Percentiles rank a stretch among this genome's conserved stretches.
Evolutionary conservation across 1,140 invertebrate genomes (phyloP).

Genomic region (Heliconius nattereri): DNA sequence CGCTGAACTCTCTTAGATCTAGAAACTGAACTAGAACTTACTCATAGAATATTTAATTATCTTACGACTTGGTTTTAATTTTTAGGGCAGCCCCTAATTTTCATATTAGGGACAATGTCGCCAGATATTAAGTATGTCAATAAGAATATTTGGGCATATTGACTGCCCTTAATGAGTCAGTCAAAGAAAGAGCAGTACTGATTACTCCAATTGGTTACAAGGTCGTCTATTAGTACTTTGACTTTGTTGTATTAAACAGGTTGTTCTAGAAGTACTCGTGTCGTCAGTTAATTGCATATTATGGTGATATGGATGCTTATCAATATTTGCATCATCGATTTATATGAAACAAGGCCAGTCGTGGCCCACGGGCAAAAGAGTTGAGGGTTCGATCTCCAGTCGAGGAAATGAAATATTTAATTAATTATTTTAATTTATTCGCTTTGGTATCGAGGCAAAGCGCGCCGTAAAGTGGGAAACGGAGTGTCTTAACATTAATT

Average conservation of each 20-base stretch:
- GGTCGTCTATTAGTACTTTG: conserved; percentile 2
- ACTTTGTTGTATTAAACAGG: neutral
- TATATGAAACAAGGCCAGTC: too few relatives aligned
- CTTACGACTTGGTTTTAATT: neutral
- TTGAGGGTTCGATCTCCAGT: too few relatives aligned
- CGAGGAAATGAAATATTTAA: too few relatives aligned
- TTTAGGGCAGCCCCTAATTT: conserved; percentile 1
- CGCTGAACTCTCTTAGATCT: too few relatives aligned
- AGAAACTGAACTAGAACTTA: too few relatives aligned
- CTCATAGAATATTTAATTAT: too few relatives aligned
- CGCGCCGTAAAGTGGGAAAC: too few relatives aligned
- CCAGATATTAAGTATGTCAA: neutral
- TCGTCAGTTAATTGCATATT: neutral
- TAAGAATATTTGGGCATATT: conserved; percentile 10
- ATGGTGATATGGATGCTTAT: neutral
- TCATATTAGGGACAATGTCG: conserved; percentile 31
- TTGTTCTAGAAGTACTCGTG: neutral
- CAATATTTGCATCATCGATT: too few relatives aligned
- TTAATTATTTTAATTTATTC: too few relatives aligned
- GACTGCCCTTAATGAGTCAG: conserved; percentile 20
- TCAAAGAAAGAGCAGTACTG: conserved; percentile 11
- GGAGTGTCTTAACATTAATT: too few relatives aligned
- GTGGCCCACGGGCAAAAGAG: too few relatives aligned
- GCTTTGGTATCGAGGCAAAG: too few relatives aligned
- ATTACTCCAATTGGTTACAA: conserved; percentile 21